Evolutionary conservation across 2,888 invertebrate species (phyloP).

Genomic region (Xylophagus ater): DNA sequence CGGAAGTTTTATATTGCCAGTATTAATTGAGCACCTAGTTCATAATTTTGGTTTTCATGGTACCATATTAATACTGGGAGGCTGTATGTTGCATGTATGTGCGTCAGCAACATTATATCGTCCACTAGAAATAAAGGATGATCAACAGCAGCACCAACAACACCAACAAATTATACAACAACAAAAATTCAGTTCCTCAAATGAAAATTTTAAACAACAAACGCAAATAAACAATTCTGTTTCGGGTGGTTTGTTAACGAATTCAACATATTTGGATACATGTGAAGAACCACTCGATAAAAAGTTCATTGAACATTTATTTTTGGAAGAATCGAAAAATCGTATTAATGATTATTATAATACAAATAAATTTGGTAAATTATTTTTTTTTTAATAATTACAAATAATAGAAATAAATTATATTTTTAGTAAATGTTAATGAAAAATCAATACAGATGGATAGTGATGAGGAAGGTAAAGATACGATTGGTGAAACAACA

Average conservation of each 20-base stretch:
- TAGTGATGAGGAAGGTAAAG: conserved; percentile 45
- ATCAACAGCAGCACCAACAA: conserved; percentile 1
- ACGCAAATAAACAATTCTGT: conserved; percentile 22
- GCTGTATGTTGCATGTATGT: conserved; percentile 65
- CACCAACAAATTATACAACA: conserved; percentile 2
- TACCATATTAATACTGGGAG: conserved; percentile 56
- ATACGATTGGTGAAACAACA: conserved; percentile 44
- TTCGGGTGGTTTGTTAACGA: conserved; percentile 28
- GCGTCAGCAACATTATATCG: conserved; percentile 58
- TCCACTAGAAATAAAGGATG: conserved; percentile 37
- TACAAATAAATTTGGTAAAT: conserved; percentile 22
- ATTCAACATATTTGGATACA: conserved; percentile 37
- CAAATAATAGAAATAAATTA: neutral
- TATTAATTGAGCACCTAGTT: conserved; percentile 58
- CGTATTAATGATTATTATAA: conserved; percentile 35
- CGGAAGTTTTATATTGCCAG: conserved; percentile 67
- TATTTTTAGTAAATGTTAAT: conserved; percentile 20
- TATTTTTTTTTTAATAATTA: conserved; percentile 28
- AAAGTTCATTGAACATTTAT: conserved; percentile 38
- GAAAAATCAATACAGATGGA: conserved; percentile 26
- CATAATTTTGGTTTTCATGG: conserved; percentile 62
- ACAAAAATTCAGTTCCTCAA: conserved; percentile 1
- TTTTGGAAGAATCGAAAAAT: conserved; percentile 38
- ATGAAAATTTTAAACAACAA: too few relatives aligned
- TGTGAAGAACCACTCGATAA: conserved; percentile 35